phyloP scores from a whole-genome alignment of 2,797 vertebrate species.

The Champsocephalus gunnari region DNA sequence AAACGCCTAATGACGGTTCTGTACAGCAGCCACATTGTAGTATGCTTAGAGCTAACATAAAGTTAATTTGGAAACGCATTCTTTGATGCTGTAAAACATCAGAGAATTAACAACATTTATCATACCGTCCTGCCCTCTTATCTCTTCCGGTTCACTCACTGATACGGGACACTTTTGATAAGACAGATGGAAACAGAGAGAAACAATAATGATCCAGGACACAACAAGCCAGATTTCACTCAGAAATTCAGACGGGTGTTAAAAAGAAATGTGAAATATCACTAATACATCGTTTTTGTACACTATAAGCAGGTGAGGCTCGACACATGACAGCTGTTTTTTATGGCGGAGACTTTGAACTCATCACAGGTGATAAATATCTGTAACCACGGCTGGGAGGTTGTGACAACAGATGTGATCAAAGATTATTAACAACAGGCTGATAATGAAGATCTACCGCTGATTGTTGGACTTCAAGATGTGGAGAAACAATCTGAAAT shows the following conservation, averaged over 20 bases:
- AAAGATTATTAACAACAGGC: background rate
- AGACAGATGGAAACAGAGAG: background rate
- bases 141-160: background rate
- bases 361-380: conserved; percentile 39
- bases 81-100: background rate
- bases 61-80: background rate
- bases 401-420: conserved; percentile 6
- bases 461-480: background rate
- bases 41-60: background rate
- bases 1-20: no score
- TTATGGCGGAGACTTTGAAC: conserved; percentile 70
- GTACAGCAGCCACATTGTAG: no score
- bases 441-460: background rate
- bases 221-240: background rate
- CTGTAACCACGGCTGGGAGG: background rate
- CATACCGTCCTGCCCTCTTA: background rate
- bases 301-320: background rate
- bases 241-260: background rate
- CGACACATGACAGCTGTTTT: conserved; percentile 21
- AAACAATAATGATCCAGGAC: background rate
- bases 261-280: no score
- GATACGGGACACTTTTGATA: background rate
- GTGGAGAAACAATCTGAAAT: no score
- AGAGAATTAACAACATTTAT: background rate
- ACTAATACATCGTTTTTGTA: background rate